Evolutionary conservation across 2,888 invertebrate genomes (phyloP).

Genomic region (Metacarcinus magister): DNA sequence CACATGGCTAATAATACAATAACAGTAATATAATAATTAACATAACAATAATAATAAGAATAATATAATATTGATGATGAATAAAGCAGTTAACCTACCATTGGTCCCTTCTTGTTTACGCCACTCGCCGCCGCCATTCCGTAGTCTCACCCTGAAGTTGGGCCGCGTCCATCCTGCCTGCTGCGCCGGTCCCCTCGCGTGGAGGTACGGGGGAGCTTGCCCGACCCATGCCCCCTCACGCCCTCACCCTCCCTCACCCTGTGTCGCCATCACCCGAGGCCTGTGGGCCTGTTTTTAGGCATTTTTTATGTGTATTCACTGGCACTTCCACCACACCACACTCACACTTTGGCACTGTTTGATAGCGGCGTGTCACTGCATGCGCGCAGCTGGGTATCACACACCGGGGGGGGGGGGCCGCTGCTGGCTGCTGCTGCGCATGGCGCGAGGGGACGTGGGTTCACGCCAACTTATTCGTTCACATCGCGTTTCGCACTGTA

Average conservation of each 20-base stretch:
- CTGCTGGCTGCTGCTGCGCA: conserved; percentile 62
- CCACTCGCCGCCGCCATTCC: conserved; percentile 76
- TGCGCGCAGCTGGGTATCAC: conserved; percentile 72
- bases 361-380: conserved; percentile 64
- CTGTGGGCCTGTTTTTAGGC: conserved; percentile 55
- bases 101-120: conserved; percentile 78
- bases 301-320: conserved; percentile 71
- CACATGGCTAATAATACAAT: too few relatives aligned
- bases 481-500: conserved; percentile 70
- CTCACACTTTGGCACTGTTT: conserved; percentile 75
- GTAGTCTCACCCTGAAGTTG: conserved; percentile 71
- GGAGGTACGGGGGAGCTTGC: conserved; percentile 64
- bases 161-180: conserved; percentile 76
- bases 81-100: conserved; percentile 68
- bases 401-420: too few relatives aligned
- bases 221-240: not conserved
- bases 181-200: conserved; percentile 60
- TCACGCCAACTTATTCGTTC: conserved; percentile 63
- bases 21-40: too few relatives aligned
- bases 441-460: conserved; percentile 29
- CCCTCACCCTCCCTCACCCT: conserved; percentile 56
- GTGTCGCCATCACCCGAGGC: conserved; percentile 39
- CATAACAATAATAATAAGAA: too few relatives aligned
- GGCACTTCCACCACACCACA: conserved; percentile 66
- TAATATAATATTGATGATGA: not conserved